phyloP scores from a whole-genome alignment of 2,888 invertebrate species.

The Neoaliturus tenellus region DNA sequence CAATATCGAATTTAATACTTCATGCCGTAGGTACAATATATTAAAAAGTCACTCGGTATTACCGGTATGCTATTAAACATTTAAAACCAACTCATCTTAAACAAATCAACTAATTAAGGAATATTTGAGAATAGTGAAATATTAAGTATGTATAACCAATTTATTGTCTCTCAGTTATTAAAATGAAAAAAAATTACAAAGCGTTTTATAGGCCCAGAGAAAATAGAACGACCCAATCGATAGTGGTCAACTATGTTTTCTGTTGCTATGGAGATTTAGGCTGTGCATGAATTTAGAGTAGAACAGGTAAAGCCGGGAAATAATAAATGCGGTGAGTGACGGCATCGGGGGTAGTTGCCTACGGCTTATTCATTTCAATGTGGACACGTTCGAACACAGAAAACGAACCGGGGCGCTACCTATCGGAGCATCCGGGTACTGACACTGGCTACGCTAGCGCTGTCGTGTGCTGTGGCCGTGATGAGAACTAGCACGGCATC shows the following conservation, averaged over 20 bases:
- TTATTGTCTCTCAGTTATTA: too few species aligned
- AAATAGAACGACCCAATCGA: slow-evolving; percentile 25
- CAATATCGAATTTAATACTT: too few species aligned
- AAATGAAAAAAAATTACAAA: not conserved
- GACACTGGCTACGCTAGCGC: not conserved
- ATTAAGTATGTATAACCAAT: too few species aligned
- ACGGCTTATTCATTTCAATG: slow-evolving; percentile 2
- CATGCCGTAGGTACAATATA: too few species aligned
- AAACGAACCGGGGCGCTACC: slow-evolving; percentile 11
- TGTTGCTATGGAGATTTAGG: slow-evolving; percentile 39
- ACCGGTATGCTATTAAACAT: too few species aligned
- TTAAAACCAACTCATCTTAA: too few species aligned
- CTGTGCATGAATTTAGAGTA: slow-evolving; percentile 46
- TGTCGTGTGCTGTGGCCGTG: not conserved
- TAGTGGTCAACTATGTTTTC: slow-evolving; percentile 46
- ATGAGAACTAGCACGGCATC: not conserved
- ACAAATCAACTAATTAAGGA: too few species aligned
- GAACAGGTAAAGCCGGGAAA: slow-evolving; percentile 51
- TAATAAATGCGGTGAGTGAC: slow-evolving; percentile 51
- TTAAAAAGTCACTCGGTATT: too few species aligned
- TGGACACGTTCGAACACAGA: not conserved
- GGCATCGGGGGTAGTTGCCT: slow-evolving; percentile 4
- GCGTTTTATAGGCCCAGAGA: not conserved
- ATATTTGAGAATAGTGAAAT: too few species aligned
- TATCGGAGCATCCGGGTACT: not conserved